Evolutionary conservation across 1,140 invertebrate genomes (phyloP).

Genomic region (Drosophila tsacasi): DNA sequence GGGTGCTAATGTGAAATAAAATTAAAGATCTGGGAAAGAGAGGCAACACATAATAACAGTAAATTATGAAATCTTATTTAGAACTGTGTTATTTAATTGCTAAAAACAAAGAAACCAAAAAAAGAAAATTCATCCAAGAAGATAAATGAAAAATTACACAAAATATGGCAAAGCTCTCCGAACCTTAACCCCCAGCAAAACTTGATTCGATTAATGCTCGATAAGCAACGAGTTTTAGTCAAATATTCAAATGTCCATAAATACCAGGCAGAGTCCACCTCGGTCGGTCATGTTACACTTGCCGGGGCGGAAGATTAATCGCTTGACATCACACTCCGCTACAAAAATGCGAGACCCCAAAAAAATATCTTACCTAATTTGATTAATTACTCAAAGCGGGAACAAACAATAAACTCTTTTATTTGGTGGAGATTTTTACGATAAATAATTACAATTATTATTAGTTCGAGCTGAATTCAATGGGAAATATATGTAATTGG

Average conservation of each 20-base stretch:
- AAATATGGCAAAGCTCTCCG: constrained; percentile 35
- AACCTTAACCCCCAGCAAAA: constrained; percentile 25
- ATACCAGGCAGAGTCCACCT: constrained; percentile 43
- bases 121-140: background rate
- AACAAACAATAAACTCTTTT: constrained; percentile 25
- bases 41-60: constrained; percentile 35
- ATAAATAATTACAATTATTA: constrained; percentile 63
- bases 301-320: constrained; percentile 66
- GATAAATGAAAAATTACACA: constrained; percentile 22
- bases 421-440: constrained; percentile 30
- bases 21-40: constrained; percentile 33
- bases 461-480: constrained; percentile 14
- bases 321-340: constrained; percentile 26
- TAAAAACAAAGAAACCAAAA: background rate
- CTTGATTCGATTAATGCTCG: constrained; percentile 24
- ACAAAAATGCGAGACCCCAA: constrained; percentile 20
- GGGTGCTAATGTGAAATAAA: constrained; percentile 57
- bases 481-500: constrained; percentile 36
- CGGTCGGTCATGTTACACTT: constrained; percentile 76
- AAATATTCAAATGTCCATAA: constrained; percentile 50
- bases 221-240: constrained; percentile 39
- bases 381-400: constrained; percentile 62
- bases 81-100: constrained; percentile 51
- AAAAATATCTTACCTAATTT: constrained; percentile 64
- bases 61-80: constrained; percentile 49